These are phyloP conservation scores for Drosophila jambulina DNA, from an alignment of 1,140 invertebrate species.

Conservation along the genomic window DNA sequence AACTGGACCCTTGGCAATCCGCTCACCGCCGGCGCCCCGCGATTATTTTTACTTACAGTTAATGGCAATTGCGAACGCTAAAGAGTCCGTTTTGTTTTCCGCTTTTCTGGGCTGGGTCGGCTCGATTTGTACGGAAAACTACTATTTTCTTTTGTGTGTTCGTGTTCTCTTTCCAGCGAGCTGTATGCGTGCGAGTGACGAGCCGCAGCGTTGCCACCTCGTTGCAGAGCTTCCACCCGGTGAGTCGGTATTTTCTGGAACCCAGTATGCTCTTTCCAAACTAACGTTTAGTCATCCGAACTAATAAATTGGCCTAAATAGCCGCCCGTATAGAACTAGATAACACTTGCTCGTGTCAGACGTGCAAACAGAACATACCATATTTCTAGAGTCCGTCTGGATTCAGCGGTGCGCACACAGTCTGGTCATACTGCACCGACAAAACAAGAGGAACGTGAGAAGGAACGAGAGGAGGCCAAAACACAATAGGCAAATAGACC, in stretches of 20 bases:
- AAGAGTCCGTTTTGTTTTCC: conserved; percentile 50
- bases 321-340: too few species aligned
- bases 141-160: conserved; percentile 77
- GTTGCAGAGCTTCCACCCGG: conserved; percentile 11
- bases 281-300: too few species aligned
- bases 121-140: conserved; percentile 74
- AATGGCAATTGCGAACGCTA: conserved; percentile 41
- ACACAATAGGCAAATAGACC: conserved; percentile 12
- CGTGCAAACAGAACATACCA: background rate
- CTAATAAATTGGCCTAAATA: background rate
- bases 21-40: background rate
- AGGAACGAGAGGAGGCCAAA: conserved; percentile 10
- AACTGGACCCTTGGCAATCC: conserved; percentile 2
- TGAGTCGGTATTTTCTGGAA: conserved; percentile 29
- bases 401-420: background rate
- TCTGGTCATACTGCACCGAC: conserved; percentile 26
- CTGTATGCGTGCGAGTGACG: conserved; percentile 71
- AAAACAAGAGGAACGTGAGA: conserved; percentile 4
- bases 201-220: conserved; percentile 60
- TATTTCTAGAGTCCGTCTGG: background rate
- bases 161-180: conserved; percentile 58
- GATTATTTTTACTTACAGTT: conserved; percentile 64
- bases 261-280: background rate
- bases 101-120: conserved; percentile 72
- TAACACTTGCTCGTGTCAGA: background rate